These are phyloP conservation scores for Spialia ferax DNA, from an alignment of 2,888 invertebrate species.

Conservation along the genomic window DNA sequence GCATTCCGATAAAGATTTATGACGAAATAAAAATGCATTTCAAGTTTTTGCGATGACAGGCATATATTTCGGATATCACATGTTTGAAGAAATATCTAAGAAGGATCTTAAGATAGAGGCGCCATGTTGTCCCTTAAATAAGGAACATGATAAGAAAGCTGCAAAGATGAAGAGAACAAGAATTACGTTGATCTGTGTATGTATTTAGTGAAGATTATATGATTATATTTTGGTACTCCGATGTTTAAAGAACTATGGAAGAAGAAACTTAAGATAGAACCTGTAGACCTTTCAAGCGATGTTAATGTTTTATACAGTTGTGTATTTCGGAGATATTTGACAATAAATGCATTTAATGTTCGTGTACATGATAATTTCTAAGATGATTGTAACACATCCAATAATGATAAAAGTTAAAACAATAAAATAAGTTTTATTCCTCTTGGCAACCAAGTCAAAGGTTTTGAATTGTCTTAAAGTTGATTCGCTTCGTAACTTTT, in stretches of 20 bases:
- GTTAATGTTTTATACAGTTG: too few relatives aligned
- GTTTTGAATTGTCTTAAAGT: background rate
- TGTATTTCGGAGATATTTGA: too few relatives aligned
- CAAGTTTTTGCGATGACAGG: conserved; percentile 31
- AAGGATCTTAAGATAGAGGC: conserved; percentile 4
- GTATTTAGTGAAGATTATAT: too few relatives aligned
- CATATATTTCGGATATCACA: conserved; percentile 1
- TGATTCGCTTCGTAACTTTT: background rate
- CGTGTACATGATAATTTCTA: too few relatives aligned
- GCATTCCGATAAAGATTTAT: conserved; percentile 53
- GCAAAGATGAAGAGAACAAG: background rate
- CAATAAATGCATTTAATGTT: too few relatives aligned
- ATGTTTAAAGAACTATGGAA: too few relatives aligned
- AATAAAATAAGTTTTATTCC: background rate
- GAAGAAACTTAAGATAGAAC: too few relatives aligned
- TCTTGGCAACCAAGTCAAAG: background rate
- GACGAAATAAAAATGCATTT: conserved; percentile 38
- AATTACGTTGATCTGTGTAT: too few relatives aligned
- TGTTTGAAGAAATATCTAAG: conserved; percentile 24
- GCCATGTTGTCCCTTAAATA: background rate
- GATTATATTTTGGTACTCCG: too few relatives aligned
- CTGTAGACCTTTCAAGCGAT: too few relatives aligned
- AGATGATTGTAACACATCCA: background rate
- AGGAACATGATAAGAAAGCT: background rate
- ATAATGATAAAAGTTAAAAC: background rate